Percentiles rank a stretch among this genome's conserved stretches.
These are phyloP conservation scores for Crocallis elinguaria DNA, from an alignment of 2,888 invertebrate species.

Conservation along the genomic window DNA sequence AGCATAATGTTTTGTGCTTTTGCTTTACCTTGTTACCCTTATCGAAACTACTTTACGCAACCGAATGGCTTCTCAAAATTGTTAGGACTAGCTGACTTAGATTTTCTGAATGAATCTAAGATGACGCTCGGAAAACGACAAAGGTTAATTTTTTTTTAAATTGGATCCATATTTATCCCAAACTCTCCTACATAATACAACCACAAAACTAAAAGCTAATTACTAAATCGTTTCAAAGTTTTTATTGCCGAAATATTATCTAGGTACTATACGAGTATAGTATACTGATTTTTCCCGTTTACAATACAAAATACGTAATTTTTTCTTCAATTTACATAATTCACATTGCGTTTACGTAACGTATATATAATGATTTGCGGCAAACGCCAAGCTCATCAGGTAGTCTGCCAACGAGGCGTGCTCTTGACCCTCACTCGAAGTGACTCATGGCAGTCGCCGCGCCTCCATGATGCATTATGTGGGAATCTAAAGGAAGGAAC, in stretches of 20 bases:
- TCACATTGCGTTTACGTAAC: conserved; percentile 2
- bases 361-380: conserved; percentile 52
- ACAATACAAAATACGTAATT: not conserved
- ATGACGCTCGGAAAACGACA: too few relatives aligned
- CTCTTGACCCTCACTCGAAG: conserved; percentile 74
- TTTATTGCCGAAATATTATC: too few relatives aligned
- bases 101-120: too few relatives aligned
- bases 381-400: conserved; percentile 70
- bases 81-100: too few relatives aligned
- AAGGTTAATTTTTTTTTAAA: too few relatives aligned
- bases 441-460: conserved; percentile 61
- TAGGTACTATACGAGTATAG: too few relatives aligned
- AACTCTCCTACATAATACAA: too few relatives aligned
- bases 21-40: too few relatives aligned
- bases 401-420: conserved; percentile 66
- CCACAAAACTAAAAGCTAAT: not conserved
- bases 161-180: too few relatives aligned
- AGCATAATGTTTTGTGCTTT: too few relatives aligned
- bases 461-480: conserved; percentile 37
- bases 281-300: not conserved
- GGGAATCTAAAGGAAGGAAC: conserved; percentile 47
- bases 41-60: too few relatives aligned
- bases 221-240: not conserved
- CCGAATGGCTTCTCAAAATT: too few relatives aligned
- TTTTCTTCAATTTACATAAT: conserved; percentile 17